Conservation (phyloP, 2,888 invertebrate species). For the Cataglyphis altisquamis region DNA sequence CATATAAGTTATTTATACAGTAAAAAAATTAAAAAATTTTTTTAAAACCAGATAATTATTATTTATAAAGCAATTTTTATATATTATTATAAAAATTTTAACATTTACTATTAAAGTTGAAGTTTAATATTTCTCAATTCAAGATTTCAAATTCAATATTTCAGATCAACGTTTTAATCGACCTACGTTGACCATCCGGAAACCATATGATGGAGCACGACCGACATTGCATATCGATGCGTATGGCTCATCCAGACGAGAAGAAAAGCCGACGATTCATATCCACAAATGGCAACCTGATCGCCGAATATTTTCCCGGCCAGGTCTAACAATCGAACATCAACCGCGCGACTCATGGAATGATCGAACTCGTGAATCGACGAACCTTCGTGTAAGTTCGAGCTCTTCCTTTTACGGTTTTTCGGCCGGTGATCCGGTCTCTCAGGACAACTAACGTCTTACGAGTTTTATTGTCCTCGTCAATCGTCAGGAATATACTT, state of each 20-base stretch:
- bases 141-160: neutral
- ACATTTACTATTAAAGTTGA: neutral
- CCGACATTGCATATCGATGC: constrained; percentile 64
- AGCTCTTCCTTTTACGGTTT: neutral
- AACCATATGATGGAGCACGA: constrained; percentile 51
- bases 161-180: constrained; percentile 67
- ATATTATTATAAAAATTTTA: neutral
- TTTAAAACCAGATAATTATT: neutral
- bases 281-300: constrained; percentile 66
- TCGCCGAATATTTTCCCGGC: neutral
- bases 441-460: neutral
- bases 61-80: neutral
- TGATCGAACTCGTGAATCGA: neutral
- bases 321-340: constrained; percentile 24
- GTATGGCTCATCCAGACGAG: constrained; percentile 56
- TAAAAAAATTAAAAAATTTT: too few relatives aligned
- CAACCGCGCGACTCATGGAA: neutral
- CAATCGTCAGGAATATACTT: neutral
- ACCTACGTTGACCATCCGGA: constrained; percentile 63
- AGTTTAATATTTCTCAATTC: neutral
- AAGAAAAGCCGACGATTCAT: constrained; percentile 68
- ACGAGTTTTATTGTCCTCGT: neutral
- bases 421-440: constrained; percentile 3
- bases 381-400: neutral
- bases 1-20: neutral